Percentiles rank a stretch among this genome's conserved stretches.
phyloP scores from a whole-genome alignment of 2,113 vertebrate genomes.

The Coptodon bakossiorum region DNA sequence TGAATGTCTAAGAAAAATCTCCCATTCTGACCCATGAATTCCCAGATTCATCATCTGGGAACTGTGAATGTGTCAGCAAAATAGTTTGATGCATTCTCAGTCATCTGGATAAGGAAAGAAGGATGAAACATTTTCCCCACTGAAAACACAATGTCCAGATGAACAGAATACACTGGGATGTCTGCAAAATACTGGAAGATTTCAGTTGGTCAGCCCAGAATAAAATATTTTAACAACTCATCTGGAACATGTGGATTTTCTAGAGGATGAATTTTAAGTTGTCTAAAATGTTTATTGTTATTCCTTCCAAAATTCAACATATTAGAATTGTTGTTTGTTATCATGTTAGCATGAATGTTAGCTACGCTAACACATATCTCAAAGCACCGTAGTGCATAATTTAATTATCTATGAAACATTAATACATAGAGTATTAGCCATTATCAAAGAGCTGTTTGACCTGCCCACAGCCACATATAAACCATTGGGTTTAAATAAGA shows the following conservation, averaged over 20 bases:
- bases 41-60: neutral
- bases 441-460: neutral
- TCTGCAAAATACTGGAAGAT: neutral
- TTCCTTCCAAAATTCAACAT: neutral
- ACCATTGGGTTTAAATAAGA: conserved; percentile 6
- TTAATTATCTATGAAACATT: neutral
- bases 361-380: neutral
- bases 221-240: neutral
- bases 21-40: neutral
- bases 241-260: neutral
- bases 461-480: neutral
- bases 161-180: neutral
- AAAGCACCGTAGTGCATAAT: neutral
- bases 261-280: neutral
- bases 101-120: neutral
- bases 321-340: neutral
- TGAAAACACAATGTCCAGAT: neutral
- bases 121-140: neutral
- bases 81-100: neutral
- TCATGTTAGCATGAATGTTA: neutral
- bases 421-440: neutral
- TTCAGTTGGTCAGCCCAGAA: neutral
- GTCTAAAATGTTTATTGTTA: neutral
- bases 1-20: neutral
- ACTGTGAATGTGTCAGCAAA: neutral